Evolutionary conservation across 2,888 invertebrate species (phyloP).

Genomic region (Agrenia bidenticulata): DNA sequence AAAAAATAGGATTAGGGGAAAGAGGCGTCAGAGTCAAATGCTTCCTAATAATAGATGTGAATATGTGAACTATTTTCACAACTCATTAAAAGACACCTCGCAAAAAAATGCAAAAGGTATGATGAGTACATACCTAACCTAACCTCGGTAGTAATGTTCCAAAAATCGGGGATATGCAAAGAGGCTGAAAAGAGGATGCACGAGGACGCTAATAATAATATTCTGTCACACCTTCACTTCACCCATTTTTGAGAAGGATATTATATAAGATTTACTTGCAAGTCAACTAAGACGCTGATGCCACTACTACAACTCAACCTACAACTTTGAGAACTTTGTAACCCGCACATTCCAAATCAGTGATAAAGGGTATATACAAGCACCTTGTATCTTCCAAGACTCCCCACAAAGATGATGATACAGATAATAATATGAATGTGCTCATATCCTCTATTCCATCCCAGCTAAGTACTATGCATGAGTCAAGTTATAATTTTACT

Average conservation of each 20-base stretch:
- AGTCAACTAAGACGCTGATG: no score
- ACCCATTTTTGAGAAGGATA: not conserved
- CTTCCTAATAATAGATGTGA: conserved; percentile 42
- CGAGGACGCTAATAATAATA: conserved; percentile 14
- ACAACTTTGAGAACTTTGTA: no score
- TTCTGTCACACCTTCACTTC: conserved; percentile 21
- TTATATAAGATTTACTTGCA: no score
- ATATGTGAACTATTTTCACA: conserved; percentile 42
- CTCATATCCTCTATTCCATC: no score
- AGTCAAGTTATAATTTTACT: no score
- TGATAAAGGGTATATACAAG: no score
- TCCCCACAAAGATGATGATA: no score
- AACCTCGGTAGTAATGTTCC: not conserved
- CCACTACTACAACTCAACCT: no score
- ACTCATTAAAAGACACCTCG: conserved; percentile 43
- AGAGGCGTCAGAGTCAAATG: conserved; percentile 23
- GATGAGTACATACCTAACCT: conserved; percentile 5
- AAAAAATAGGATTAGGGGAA: conserved; percentile 30
- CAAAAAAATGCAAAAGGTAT: conserved; percentile 2
- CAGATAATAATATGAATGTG: no score
- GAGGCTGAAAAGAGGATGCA: not conserved
- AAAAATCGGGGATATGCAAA: not conserved
- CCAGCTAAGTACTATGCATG: no score
- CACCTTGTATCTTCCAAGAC: no score
- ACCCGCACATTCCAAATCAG: no score